These are phyloP conservation scores for Aythya baeri DNA, from an alignment of 2,113 vertebrate genomes.

Conservation along the genomic window DNA sequence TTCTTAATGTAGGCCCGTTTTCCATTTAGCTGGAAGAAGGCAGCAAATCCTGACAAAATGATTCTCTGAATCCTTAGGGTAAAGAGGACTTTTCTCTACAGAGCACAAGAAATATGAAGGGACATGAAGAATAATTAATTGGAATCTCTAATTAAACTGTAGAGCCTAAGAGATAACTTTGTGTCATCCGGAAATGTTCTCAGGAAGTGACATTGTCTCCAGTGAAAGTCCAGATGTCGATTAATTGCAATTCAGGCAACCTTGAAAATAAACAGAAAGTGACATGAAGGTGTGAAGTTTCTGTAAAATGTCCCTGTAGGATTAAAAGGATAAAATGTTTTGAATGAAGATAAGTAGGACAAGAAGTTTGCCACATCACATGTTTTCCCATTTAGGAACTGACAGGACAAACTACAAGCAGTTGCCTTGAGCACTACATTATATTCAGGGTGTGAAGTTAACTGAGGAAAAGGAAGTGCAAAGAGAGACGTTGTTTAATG, in stretches of 20 bases:
- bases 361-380: conserved; percentile 47
- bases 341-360: conserved; percentile 64
- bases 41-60: background rate
- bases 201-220: conserved; percentile 50
- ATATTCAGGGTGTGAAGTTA: conserved; percentile 47
- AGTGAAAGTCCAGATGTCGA: conserved; percentile 47
- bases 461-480: conserved; percentile 4
- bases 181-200: conserved; percentile 40
- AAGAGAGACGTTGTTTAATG: background rate
- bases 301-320: conserved; percentile 36
- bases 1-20: background rate
- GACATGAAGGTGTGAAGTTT: conserved; percentile 44
- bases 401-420: conserved; percentile 56
- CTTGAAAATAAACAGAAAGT: conserved; percentile 59
- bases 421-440: conserved; percentile 50
- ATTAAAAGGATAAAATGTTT: conserved; percentile 26
- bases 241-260: conserved; percentile 45
- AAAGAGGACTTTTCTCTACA: background rate
- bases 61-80: background rate
- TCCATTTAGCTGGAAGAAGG: background rate
- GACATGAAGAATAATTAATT: conserved; percentile 24
- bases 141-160: conserved; percentile 43
- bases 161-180: conserved; percentile 16
- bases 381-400: conserved; percentile 63
- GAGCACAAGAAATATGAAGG: conserved; percentile 12